Percentiles rank a stretch among this genome's conserved stretches.
Evolutionary conservation across 2,888 invertebrate genomes (phyloP).

Genomic region (Dinocampus coccinellae): DNA sequence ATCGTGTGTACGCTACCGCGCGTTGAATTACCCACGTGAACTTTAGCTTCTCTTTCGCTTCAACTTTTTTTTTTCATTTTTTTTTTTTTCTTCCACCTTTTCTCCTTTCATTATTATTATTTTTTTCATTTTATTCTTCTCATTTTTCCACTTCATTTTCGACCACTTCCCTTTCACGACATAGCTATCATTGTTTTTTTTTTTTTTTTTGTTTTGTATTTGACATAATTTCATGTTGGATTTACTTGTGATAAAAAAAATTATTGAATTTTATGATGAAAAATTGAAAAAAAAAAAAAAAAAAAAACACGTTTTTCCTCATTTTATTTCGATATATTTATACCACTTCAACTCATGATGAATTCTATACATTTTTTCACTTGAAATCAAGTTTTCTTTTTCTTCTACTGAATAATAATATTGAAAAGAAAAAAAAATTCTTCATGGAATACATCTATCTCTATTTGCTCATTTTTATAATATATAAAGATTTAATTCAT

Average conservation of each 20-base stretch:
- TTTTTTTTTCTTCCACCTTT: constrained; percentile 15
- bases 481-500: neutral
- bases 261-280: too few species aligned
- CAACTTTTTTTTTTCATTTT: constrained; percentile 8
- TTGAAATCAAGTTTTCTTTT: too few species aligned
- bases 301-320: too few species aligned
- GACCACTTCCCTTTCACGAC: neutral
- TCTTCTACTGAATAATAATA: too few species aligned
- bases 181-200: neutral
- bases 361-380: too few species aligned
- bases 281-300: too few species aligned
- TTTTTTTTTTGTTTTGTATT: neutral
- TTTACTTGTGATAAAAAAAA: too few species aligned
- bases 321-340: too few species aligned
- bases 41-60: constrained; percentile 40
- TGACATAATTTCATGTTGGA: neutral
- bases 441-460: neutral
- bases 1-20: constrained; percentile 34
- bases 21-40: constrained; percentile 48
- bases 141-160: neutral
- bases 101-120: neutral
- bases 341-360: too few species aligned
- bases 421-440: neutral
- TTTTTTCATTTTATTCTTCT: neutral
- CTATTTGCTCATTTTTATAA: neutral